phyloP scores from a whole-genome alignment of 2,888 invertebrate genomes.

The Eupithecia pulchellata region DNA sequence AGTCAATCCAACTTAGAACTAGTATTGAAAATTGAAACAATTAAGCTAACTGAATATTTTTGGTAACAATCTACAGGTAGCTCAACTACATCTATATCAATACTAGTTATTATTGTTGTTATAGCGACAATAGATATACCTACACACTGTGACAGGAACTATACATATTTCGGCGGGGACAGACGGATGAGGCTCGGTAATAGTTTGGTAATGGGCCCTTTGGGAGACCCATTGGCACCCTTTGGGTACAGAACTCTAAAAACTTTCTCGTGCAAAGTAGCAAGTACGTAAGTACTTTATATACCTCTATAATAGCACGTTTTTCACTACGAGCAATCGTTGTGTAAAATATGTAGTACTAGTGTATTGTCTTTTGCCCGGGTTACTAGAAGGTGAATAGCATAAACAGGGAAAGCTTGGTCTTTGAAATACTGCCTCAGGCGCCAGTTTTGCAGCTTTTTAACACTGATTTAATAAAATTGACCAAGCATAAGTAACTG shows the following conservation, averaged over 20 bases:
- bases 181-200: background rate
- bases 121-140: background rate
- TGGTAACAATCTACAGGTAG: too few species aligned
- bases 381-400: background rate
- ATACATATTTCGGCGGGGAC: background rate
- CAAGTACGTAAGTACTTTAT: too few species aligned
- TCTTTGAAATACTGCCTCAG: constrained; percentile 24
- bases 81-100: too few species aligned
- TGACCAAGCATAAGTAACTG: background rate
- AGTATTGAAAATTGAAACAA: too few species aligned
- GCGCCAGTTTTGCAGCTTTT: constrained; percentile 28
- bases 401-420: constrained; percentile 27
- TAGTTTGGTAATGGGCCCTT: too few species aligned
- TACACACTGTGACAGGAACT: background rate
- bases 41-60: too few species aligned
- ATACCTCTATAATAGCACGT: too few species aligned
- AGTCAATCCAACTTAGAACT: too few species aligned
- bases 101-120: too few species aligned
- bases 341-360: too few species aligned
- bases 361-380: background rate
- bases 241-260: background rate
- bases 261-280: background rate
- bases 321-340: too few species aligned
- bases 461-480: constrained; percentile 27
- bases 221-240: too few species aligned